Percentiles rank a stretch among this genome's conserved stretches.
phyloP scores from a whole-genome alignment of 2,888 invertebrate genomes.

The Lycocerus yunnanus region DNA sequence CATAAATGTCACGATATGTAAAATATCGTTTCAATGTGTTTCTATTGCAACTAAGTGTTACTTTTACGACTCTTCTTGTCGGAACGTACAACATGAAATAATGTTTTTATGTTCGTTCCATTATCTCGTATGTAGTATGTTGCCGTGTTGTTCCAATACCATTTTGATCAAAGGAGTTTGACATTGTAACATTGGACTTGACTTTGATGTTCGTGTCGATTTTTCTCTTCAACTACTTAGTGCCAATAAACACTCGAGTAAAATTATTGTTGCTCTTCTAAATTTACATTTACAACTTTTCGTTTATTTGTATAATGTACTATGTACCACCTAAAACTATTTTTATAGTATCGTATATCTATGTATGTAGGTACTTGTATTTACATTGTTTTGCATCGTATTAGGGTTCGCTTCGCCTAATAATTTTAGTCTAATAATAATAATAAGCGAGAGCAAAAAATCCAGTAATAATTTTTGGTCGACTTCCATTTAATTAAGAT shows the following conservation, averaged over 20 bases:
- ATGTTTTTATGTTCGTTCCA: constrained; percentile 50
- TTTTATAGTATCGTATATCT: no score
- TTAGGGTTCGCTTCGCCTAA: background rate
- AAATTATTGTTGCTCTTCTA: background rate
- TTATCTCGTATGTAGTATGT: constrained; percentile 40
- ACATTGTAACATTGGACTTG: constrained; percentile 32
- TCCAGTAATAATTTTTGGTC: background rate
- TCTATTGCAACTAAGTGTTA: constrained; percentile 41
- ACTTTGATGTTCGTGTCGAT: constrained; percentile 26
- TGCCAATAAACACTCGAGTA: background rate
- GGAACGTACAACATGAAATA: constrained; percentile 48
- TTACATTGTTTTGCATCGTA: background rate
- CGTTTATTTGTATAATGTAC: background rate
- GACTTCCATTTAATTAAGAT: constrained; percentile 11
- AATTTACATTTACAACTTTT: background rate
- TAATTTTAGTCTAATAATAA: no score
- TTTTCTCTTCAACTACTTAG: background rate
- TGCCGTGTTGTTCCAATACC: constrained; percentile 29
- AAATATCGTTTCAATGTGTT: constrained; percentile 53
- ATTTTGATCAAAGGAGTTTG: constrained; percentile 32
- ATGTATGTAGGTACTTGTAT: no score
- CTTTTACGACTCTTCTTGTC: constrained; percentile 48
- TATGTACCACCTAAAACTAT: no score
- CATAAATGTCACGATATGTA: constrained; percentile 51
- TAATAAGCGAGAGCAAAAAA: background rate